phyloP scores from a whole-genome alignment of 2,797 vertebrate species.

The Anolis apletophallus region DNA sequence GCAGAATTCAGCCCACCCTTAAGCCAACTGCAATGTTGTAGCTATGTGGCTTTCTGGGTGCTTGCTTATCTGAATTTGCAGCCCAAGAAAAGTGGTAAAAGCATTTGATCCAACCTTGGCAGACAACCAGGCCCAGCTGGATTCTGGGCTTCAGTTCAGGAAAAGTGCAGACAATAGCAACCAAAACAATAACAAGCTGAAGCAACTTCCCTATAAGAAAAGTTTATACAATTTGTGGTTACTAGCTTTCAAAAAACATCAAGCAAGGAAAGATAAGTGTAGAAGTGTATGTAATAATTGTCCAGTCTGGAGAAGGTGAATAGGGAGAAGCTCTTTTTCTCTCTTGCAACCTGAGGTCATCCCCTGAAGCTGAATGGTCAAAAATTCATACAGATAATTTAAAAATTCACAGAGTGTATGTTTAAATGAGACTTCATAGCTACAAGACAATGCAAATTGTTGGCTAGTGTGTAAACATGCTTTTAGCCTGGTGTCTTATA shows the following conservation, averaged over 20 bases:
- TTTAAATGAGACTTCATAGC: not conserved
- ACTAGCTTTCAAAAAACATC: not conserved
- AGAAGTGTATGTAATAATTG: not conserved
- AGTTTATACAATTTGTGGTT: too few relatives aligned
- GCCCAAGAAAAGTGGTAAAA: not conserved
- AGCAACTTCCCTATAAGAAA: not conserved
- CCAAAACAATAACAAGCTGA: not conserved
- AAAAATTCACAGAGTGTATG: not conserved
- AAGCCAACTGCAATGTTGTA: not conserved
- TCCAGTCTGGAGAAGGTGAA: not conserved
- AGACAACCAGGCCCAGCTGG: too few relatives aligned
- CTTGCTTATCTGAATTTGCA: not conserved
- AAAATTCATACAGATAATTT: not conserved
- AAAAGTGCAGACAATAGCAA: not conserved
- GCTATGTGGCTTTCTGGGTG: not conserved
- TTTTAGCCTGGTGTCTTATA: not conserved
- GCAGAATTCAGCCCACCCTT: not conserved
- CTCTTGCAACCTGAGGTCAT: not conserved
- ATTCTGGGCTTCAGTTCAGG: not conserved
- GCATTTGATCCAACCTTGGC: not conserved
- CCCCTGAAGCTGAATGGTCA: not conserved
- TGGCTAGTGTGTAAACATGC: too few relatives aligned
- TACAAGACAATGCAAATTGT: not conserved
- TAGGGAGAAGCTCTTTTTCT: not conserved
- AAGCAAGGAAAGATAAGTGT: too few relatives aligned